Percentiles rank a stretch among this genome's conserved stretches.
Conservation (phyloP, 2,888 invertebrate genomes). For the Drosophila ustulata region DNA sequence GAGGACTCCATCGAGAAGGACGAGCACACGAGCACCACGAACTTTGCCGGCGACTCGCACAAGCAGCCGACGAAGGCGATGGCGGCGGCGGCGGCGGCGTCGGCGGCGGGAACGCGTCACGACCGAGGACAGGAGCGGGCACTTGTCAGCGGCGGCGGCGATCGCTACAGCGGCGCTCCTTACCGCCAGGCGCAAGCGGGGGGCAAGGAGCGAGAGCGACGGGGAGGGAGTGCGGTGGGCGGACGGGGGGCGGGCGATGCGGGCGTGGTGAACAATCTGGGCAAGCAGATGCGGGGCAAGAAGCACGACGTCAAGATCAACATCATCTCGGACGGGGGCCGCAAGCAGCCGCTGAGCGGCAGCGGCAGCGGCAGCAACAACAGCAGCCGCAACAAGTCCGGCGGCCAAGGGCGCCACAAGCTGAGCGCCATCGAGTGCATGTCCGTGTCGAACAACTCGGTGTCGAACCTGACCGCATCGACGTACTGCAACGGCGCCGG, state of each 20-base stretch:
- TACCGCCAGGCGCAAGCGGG: constrained; percentile 54
- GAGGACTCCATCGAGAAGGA: constrained; percentile 84
- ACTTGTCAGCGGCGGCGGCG: constrained; percentile 14
- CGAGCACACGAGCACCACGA: constrained; percentile 80
- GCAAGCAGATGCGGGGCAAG: constrained; percentile 72
- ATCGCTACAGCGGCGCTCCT: constrained; percentile 55
- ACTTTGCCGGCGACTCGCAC: constrained; percentile 47
- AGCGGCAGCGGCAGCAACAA: constrained; percentile 46
- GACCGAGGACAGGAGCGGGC: constrained; percentile 56
- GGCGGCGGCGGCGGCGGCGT: not conserved
- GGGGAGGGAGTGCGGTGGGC: constrained; percentile 25
- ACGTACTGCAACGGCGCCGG: constrained; percentile 78
- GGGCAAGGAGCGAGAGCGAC: constrained; percentile 36
- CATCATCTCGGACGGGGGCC: constrained; percentile 81
- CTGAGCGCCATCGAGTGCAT: constrained; percentile 70
- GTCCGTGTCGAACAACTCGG: constrained; percentile 79
- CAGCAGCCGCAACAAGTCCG: constrained; percentile 37
- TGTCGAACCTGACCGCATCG: constrained; percentile 84
- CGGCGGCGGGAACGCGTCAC: constrained; percentile 35
- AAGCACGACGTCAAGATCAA: constrained; percentile 83
- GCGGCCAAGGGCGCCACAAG: constrained; percentile 47
- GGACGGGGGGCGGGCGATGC: constrained; percentile 71
- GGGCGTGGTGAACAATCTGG: constrained; percentile 71
- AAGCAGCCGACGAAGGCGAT: constrained; percentile 17
- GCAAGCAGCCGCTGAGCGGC: constrained; percentile 45